These are phyloP conservation scores for Austrolebias charrua DNA, from an alignment of 2,797 vertebrate genomes.

Conservation along the genomic window DNA sequence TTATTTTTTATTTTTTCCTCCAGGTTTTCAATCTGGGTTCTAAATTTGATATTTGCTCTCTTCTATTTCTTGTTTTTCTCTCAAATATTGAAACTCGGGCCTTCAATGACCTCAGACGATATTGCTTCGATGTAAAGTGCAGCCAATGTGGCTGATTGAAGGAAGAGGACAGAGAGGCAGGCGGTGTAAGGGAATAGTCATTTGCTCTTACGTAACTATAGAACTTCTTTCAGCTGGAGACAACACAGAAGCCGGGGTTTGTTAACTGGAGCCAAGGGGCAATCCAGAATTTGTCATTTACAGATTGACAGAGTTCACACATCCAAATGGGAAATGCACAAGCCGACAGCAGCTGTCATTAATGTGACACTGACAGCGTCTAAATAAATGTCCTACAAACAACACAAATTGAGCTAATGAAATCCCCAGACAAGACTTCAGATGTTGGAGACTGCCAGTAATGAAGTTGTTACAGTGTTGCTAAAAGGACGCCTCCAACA, in stretches of 20 bases:
- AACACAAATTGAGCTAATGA: slow-evolving; percentile 50
- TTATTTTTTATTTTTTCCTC: background rate
- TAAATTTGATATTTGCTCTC: slow-evolving; percentile 48
- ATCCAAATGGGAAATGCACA: slow-evolving; percentile 62
- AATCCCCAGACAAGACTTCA: slow-evolving; percentile 52
- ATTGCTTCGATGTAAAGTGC: slow-evolving; percentile 46
- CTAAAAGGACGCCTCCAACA: slow-evolving; percentile 20
- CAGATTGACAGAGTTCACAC: slow-evolving; percentile 50
- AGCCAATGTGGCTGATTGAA: slow-evolving; percentile 46
- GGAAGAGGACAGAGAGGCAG: background rate
- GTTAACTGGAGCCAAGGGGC: slow-evolving; percentile 58
- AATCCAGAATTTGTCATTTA: slow-evolving; percentile 74
- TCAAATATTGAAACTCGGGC: slow-evolving; percentile 35
- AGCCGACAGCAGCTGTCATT: slow-evolving; percentile 70
- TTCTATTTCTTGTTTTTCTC: slow-evolving; percentile 20
- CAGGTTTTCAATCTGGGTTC: slow-evolving; percentile 54
- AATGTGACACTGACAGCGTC: slow-evolving; percentile 57
- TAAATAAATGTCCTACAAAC: slow-evolving; percentile 45
- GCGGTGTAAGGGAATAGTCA: slow-evolving; percentile 49
- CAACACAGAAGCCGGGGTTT: slow-evolving; percentile 37
- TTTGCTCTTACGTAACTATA: slow-evolving; percentile 49
- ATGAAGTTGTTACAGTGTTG: slow-evolving; percentile 33
- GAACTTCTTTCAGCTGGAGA: slow-evolving; percentile 39
- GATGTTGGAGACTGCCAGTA: slow-evolving; percentile 44
- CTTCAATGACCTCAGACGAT: slow-evolving; percentile 45